Evolutionary conservation across 2,888 invertebrate genomes (phyloP).

Genomic region (Ophioninae sp.): DNA sequence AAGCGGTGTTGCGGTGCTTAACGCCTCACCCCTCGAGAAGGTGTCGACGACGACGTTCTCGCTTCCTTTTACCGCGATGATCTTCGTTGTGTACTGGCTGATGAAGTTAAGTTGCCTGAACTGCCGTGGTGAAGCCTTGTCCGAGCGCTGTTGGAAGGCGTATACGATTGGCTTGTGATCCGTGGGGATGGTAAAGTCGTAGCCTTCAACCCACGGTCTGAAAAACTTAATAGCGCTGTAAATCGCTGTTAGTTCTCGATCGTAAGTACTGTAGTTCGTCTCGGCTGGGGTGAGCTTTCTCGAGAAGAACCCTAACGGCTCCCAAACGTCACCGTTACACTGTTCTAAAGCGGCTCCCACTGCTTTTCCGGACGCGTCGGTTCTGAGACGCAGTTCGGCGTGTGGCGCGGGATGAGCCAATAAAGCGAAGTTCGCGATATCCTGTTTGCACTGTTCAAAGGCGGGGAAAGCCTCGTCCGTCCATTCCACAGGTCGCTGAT

Average conservation of each 20-base stretch:
- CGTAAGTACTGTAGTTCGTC: constrained; percentile 44
- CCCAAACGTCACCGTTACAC: constrained; percentile 7
- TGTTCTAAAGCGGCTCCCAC: constrained; percentile 21
- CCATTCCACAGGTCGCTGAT: no score
- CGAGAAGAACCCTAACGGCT: constrained; percentile 21
- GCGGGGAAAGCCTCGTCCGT: no score
- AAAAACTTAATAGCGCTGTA: constrained; percentile 52
- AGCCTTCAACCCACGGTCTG: constrained; percentile 34
- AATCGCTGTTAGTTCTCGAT: constrained; percentile 60
- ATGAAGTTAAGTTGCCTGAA: no score
- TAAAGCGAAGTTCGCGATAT: not conserved
- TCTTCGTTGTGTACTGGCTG: no score
- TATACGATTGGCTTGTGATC: constrained; percentile 42
- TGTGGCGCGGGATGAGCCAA: constrained; percentile 66
- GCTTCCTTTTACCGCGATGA: no score
- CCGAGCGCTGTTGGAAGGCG: constrained; percentile 23
- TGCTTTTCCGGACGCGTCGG: not conserved
- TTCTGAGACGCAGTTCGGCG: constrained; percentile 4
- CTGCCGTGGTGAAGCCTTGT: not conserved
- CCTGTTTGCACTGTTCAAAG: not conserved
- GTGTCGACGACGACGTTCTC: no score
- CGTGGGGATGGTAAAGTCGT: constrained; percentile 22
- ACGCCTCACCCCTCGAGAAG: no score
- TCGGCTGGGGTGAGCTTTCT: constrained; percentile 17
- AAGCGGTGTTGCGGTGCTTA: no score